Evolutionary conservation across 2,888 invertebrate genomes (phyloP).

Genomic region (Phortica magna): DNA sequence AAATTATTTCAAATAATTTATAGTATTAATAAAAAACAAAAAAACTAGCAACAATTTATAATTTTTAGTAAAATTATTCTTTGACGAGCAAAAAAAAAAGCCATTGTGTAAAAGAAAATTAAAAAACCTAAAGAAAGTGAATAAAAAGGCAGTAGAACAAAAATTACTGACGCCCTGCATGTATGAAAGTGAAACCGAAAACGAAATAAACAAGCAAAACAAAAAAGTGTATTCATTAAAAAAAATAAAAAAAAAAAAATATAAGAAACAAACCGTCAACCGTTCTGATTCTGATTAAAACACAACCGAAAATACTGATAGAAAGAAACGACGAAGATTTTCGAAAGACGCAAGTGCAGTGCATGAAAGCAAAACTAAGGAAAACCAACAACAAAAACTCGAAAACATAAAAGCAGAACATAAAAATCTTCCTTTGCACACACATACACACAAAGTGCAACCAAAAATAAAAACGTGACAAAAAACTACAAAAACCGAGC

Average conservation of each 20-base stretch:
- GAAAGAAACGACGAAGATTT: background rate
- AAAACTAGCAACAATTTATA: slow-evolving; percentile 14
- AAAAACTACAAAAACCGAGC: background rate
- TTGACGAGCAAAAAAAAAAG: slow-evolving; percentile 6
- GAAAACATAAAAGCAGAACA: no score
- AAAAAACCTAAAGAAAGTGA: slow-evolving; percentile 25
- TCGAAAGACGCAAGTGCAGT: background rate
- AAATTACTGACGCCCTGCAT: slow-evolving; percentile 58
- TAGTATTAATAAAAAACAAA: background rate
- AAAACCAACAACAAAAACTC: no score
- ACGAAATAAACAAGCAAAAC: slow-evolving; percentile 69
- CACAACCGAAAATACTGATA: background rate
- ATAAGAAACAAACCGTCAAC: slow-evolving; percentile 26
- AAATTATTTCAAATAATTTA: background rate
- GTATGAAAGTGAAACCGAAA: slow-evolving; percentile 68
- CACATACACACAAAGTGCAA: background rate
- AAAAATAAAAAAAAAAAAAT: slow-evolving; percentile 29
- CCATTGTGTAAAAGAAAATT: background rate
- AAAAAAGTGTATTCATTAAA: slow-evolving; percentile 58
- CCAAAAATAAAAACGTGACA: no score
- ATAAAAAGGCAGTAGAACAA: slow-evolving; percentile 29
- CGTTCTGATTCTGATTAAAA: slow-evolving; percentile 22
- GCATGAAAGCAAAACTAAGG: background rate
- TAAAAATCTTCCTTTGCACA: background rate
- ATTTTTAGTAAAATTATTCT: background rate